phyloP scores from a whole-genome alignment of 1,140 invertebrate species.

The Megalonaias nervosa region DNA sequence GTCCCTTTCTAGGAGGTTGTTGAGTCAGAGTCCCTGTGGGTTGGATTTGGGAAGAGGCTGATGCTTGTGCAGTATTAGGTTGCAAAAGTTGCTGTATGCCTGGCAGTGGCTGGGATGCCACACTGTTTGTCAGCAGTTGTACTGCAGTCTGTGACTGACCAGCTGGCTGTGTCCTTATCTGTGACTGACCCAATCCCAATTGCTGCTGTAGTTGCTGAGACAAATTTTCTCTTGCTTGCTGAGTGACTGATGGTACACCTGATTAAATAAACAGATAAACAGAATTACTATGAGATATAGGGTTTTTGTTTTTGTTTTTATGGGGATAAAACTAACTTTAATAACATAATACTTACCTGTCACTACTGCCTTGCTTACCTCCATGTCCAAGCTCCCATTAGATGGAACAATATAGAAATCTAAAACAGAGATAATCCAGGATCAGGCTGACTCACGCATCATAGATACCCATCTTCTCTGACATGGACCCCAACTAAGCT shows the following conservation, averaged over 20 bases:
- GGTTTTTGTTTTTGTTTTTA: no score
- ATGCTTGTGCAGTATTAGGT: slow-evolving; percentile 23
- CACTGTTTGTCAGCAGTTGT: slow-evolving; percentile 17
- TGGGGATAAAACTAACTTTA: no score
- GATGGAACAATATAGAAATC: no score
- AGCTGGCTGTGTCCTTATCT: slow-evolving; percentile 43
- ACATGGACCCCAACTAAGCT: no score
- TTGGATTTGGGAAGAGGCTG: slow-evolving; percentile 29
- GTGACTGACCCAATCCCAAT: slow-evolving; percentile 60
- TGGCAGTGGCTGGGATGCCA: slow-evolving; percentile 17
- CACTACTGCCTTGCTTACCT: no score
- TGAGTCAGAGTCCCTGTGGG: slow-evolving; percentile 34
- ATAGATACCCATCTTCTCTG: no score
- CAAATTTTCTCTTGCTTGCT: slow-evolving; percentile 63
- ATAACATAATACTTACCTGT: no score
- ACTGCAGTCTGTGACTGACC: slow-evolving; percentile 63
- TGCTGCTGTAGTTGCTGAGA: slow-evolving; percentile 69
- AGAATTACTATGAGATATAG: no score
- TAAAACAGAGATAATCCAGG: no score
- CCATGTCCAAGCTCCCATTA: no score
- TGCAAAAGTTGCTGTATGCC: slow-evolving; percentile 32
- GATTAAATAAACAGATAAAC: background rate
- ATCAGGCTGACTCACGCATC: no score
- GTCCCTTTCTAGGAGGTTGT: slow-evolving; percentile 73
- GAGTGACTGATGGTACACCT: slow-evolving; percentile 48